These are phyloP conservation scores for Diphyllodes magnificus DNA, from an alignment of 2,113 vertebrate genomes.

Conservation along the genomic window DNA sequence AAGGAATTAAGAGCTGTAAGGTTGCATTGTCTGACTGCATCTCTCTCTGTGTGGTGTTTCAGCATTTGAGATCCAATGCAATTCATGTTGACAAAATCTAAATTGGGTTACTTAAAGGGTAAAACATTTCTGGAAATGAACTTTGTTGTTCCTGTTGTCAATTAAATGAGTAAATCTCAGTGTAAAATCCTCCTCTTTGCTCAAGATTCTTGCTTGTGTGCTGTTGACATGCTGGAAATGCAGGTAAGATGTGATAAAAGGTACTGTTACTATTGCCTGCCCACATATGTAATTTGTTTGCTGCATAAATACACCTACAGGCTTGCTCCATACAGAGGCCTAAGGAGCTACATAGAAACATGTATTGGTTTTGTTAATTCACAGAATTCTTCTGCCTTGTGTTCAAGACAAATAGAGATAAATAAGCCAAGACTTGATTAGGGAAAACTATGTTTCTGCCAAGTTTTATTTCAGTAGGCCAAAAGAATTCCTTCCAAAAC, in stretches of 20 bases:
- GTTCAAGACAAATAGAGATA: not conserved
- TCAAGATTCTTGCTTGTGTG: not conserved
- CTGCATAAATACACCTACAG: not conserved
- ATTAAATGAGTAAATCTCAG: not conserved
- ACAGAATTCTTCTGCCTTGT: not conserved
- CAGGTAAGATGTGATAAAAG: not conserved
- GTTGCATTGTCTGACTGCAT: not conserved
- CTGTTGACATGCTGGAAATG: not conserved
- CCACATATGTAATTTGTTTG: not conserved
- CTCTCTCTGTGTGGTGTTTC: not conserved
- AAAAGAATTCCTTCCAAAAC: not conserved
- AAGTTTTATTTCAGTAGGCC: not conserved
- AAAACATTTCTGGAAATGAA: not conserved
- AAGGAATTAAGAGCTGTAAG: not conserved
- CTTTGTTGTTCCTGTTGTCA: not conserved
- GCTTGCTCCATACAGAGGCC: not conserved
- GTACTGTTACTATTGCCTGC: not conserved
- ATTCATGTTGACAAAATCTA: not conserved
- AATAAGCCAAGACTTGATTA: not conserved
- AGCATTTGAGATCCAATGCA: not conserved
- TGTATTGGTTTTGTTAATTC: not conserved
- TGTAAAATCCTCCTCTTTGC: not conserved
- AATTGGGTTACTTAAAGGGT: not conserved
- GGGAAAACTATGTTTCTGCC: not conserved
- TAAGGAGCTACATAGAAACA: not conserved